Evolutionary conservation across 2,113 vertebrate species (phyloP).

Genomic region (Entosphenus tridentatus): DNA sequence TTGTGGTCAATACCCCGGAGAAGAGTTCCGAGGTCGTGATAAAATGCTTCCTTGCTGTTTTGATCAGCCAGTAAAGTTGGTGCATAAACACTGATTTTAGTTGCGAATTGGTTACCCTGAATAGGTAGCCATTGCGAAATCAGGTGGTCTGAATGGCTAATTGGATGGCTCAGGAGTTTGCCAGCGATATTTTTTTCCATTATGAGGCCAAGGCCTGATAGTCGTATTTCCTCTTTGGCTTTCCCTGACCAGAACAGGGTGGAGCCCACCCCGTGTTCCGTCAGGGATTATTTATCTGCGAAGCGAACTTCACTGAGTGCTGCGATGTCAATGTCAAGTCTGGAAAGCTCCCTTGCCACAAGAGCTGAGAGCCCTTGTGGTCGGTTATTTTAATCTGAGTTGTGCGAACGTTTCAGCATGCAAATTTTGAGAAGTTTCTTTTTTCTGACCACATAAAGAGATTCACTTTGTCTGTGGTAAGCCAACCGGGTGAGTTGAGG

Average conservation of each 20-base stretch:
- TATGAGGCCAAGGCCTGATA: neutral
- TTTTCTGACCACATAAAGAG: neutral
- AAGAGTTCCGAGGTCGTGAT: neutral
- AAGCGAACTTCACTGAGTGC: neutral
- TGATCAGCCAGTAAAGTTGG: neutral
- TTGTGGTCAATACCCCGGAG: neutral
- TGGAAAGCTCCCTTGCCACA: neutral
- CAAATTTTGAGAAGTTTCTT: neutral
- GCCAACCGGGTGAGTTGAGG: neutral
- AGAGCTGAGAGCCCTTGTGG: neutral
- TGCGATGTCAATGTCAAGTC: neutral
- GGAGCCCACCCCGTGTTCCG: neutral
- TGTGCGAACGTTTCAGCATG: neutral
- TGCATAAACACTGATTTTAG: constrained; percentile 1
- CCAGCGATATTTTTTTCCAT: neutral
- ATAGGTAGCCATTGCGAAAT: neutral
- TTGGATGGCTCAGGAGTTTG: neutral
- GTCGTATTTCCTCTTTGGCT: neutral
- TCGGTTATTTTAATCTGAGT: neutral
- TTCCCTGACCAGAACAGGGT: constrained; percentile 1
- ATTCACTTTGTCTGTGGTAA: neutral
- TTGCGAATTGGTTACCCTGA: neutral
- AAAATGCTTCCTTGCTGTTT: neutral
- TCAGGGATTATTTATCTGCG: neutral
- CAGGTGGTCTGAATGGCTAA: neutral